A percentile compares a stretch with the other conserved stretches of the same genome.
These are phyloP conservation scores for Rhynchotus rufescens DNA, from an alignment of 2,797 vertebrate species.

Conservation along the genomic window DNA sequence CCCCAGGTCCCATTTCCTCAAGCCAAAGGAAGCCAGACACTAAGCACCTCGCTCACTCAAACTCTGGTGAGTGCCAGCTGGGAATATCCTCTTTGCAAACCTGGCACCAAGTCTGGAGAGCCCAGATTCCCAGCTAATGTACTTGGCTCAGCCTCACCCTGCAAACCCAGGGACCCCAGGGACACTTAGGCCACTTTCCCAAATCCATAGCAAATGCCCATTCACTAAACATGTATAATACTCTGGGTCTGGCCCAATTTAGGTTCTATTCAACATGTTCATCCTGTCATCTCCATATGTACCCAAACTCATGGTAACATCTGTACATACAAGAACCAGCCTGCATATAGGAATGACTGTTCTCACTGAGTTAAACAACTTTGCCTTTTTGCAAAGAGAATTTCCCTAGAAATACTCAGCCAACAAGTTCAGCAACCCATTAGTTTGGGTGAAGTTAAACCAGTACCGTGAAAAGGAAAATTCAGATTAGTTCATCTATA, in stretches of 20 bases:
- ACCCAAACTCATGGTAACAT: background rate
- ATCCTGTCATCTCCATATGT: background rate
- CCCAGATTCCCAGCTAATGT: background rate
- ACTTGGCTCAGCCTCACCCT: background rate
- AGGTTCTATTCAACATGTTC: background rate
- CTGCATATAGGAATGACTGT: background rate
- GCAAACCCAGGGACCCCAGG: background rate
- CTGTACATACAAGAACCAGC: background rate
- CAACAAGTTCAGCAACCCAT: background rate
- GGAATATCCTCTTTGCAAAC: background rate
- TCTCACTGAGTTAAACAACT: background rate
- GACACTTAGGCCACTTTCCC: background rate
- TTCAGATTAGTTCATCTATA: background rate
- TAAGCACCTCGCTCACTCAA: background rate
- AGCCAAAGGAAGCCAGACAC: background rate
- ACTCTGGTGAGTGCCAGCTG: too few relatives aligned
- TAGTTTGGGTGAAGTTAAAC: background rate
- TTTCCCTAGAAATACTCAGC: background rate
- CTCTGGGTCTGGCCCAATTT: background rate
- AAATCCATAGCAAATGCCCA: background rate
- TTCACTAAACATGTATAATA: background rate
- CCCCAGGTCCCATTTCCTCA: background rate
- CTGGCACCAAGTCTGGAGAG: too few relatives aligned
- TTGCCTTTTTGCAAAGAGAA: background rate
- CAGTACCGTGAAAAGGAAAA: background rate